Base-by-base conservation (phyloP, 1,140 invertebrate genomes). In the Globodera rostochiensis region DNA sequence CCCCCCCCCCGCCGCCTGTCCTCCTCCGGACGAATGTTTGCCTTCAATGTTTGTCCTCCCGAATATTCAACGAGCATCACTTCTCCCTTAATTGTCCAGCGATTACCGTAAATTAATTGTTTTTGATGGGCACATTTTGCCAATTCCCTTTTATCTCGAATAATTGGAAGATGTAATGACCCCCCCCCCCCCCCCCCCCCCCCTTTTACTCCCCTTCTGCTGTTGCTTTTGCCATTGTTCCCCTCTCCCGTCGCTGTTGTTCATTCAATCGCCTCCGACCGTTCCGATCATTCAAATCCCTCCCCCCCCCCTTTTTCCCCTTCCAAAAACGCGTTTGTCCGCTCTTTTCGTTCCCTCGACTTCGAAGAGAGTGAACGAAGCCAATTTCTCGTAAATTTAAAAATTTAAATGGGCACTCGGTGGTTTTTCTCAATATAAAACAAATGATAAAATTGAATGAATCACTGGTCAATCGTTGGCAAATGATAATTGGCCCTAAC, bases 11-110 rank as follows among this genome's bases (percentile, higher is more conserved):
- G n/a, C 69, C 46, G n/a, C 69, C n/a, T 4, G n/a, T 69, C 66
- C 66, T 69, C 66, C 6, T 19, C 66, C 60, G 13, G 60, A 19
- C 4, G 6, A 36, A 36, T 11, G 69, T 64, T 13, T 64, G 13
- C 60, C 60, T n/a, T n/a, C n/a, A 71, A 71, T 71, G 25, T 71
- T 47, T 71, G 69, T 71, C 25, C 36, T 71, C 25, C 69, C 9
- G 57, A 60, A 60, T 36, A 15, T 64, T 64, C 60, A n/a, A n/a
- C 60, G 13, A 1, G 60, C n/a, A 13, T n/a, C 60, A 64, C 13
- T 13, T 13, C 19, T 36, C n/a, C 8, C 36, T 4, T 8, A 69
- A 21, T n/a, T 69, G 6, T 19, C 8, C 66, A 50, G 50, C 6
- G 50, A 50, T 50, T 50, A 50, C 50, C 50, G 11, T 50, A 11